Evolutionary conservation across 2,888 invertebrate species (phyloP).

Genomic region (Ectemnius cavifrons): DNA sequence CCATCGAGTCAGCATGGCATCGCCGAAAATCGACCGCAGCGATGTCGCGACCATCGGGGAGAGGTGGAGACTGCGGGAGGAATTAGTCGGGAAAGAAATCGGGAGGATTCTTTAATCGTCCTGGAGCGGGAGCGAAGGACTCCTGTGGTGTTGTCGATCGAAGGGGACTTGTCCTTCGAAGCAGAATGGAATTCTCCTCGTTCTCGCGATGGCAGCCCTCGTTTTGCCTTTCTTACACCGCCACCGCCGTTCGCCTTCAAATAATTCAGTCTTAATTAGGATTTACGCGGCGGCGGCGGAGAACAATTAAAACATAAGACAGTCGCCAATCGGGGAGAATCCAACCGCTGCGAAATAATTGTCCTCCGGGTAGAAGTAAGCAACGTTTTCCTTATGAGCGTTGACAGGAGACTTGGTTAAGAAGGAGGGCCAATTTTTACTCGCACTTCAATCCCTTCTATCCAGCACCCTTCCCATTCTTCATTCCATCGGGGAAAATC

Average conservation of each 20-base stretch:
- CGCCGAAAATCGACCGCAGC: not conserved
- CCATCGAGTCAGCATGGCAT: not conserved
- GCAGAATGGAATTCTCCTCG: slow-evolving; percentile 43
- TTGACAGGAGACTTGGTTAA: not conserved
- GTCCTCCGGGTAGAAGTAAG: slow-evolving; percentile 25
- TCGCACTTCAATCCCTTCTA: slow-evolving; percentile 10
- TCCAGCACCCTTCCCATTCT: slow-evolving; percentile 3
- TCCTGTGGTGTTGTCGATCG: slow-evolving; percentile 25
- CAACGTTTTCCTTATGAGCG: not conserved
- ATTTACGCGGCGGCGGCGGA: slow-evolving; percentile 69
- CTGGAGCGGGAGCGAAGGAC: slow-evolving; percentile 14
- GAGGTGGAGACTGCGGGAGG: not conserved
- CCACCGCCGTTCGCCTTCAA: slow-evolving; percentile 38
- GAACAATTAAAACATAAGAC: slow-evolving; percentile 72
- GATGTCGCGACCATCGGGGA: too few species aligned
- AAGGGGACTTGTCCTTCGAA: slow-evolving; percentile 47
- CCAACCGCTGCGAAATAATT: slow-evolving; percentile 38
- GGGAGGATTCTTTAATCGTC: slow-evolving; percentile 13
- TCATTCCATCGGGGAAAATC: slow-evolving; percentile 15
- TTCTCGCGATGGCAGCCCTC: slow-evolving; percentile 32
- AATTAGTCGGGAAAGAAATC: slow-evolving; percentile 21
- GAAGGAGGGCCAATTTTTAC: slow-evolving; percentile 41
- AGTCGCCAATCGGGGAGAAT: slow-evolving; percentile 48
- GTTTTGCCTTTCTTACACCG: slow-evolving; percentile 47
- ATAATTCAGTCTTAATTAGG: slow-evolving; percentile 74